Conservation (phyloP, 2,797 vertebrate species). For the Sebastes reedi region DNA sequence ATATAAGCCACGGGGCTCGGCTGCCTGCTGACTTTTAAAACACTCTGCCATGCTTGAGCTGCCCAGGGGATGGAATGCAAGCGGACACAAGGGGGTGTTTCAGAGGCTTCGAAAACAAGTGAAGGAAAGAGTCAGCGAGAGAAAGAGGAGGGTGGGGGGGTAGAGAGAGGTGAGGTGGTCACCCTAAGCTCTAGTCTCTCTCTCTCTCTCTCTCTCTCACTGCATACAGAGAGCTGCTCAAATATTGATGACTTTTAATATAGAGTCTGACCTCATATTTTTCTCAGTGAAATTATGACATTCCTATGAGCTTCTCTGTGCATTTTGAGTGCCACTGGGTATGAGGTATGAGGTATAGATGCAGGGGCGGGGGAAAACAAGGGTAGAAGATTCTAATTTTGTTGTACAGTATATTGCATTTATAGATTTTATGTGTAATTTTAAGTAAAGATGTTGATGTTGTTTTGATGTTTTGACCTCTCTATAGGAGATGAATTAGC, state of each 20-base stretch:
- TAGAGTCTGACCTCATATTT: constrained; percentile 76
- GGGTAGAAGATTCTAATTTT: neutral
- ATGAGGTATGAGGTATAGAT: constrained; percentile 11
- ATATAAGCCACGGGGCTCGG: constrained; percentile 54
- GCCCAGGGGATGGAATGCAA: constrained; percentile 71
- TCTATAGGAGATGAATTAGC: neutral
- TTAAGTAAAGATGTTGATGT: neutral
- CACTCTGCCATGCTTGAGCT: constrained; percentile 78
- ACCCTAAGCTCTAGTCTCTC: constrained; percentile 38
- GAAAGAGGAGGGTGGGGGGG: neutral
- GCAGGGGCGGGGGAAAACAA: neutral
- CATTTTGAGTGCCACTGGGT: constrained; percentile 26
- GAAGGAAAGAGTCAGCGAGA: constrained; percentile 23
- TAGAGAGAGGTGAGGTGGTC: constrained; percentile 36
- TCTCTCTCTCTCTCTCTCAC: constrained; percentile 34
- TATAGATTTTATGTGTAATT: neutral
- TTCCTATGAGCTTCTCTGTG: constrained; percentile 23
- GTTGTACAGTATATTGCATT: neutral
- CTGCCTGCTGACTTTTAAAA: constrained; percentile 77
- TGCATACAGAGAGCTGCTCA: constrained; percentile 60
- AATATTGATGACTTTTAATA: constrained; percentile 80
- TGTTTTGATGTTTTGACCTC: neutral
- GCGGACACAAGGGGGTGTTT: constrained; percentile 80
- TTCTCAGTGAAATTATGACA: constrained; percentile 58
- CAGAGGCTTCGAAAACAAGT: constrained; percentile 73